Evolutionary conservation across 37 sponge, comb jelly and placozoan species (phyloP), one percentile per base, ranked within the genome.

Genomic region (Amphimedon queenslandica): DNA sequence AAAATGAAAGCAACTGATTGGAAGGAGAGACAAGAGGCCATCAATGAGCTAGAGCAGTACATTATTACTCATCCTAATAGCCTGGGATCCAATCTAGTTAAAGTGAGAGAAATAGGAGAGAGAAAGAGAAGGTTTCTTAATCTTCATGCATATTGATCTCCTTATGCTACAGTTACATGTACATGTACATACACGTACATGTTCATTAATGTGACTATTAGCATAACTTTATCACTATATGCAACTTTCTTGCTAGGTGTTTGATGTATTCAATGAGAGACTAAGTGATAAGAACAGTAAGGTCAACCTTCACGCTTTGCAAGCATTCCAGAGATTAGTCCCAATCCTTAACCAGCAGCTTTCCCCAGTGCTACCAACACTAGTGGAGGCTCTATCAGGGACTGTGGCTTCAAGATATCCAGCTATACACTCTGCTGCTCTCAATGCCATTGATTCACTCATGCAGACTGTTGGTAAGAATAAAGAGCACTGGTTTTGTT

Each of bases 271-370:
- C 79, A 80, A 63, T 24, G 75, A 81, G 21, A 57, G 95, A 20
- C 63, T 94, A 73, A 84, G 86, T 5, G 95, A 94, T 63, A 70
- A 85, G 13, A 94, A 91, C 64, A 82, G 84, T 53, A 94, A 94
- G 69, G 95, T 94, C 63, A 94, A 94, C 66, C 66, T 87, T 10
- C 77, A 57, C 4, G 95, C 95, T 30, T 72, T 94, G 30, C 57
- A 84, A 67, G 79, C 77, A 25, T 87, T 94, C 73, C 42, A 67
- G 36, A 69, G 74, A 73, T 82, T 91, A 61, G 70, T 91, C 37
- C 85, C 89, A 27, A 60, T 83, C 6, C 85, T 94, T 35, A 63
- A 81, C 8, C 61, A 79, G 30, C 42, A 58, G 35, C 80, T 94
- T 8, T 55, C n/a, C 33, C 85, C 89, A 35, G 75, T 84, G 16